Percentiles rank a stretch among this genome's conserved stretches.
phyloP scores from a whole-genome alignment of 2,888 invertebrate genomes.

The Dicyrtoma fusca region DNA sequence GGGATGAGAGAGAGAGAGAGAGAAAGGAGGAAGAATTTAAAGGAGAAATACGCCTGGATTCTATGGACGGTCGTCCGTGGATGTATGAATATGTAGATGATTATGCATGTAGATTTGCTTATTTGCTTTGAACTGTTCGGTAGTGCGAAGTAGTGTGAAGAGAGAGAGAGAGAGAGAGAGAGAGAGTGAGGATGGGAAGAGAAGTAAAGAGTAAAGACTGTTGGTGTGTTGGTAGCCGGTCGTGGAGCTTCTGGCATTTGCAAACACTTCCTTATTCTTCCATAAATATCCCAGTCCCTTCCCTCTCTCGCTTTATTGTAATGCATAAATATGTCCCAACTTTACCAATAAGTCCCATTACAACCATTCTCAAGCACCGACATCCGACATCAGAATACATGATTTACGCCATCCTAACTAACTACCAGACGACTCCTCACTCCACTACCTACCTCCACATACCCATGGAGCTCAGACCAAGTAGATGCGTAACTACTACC shows the following conservation, averaged over 20 bases:
- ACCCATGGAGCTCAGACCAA: too few relatives aligned
- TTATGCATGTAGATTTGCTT: too few relatives aligned
- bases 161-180: neutral
- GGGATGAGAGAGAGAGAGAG: conserved; percentile 7
- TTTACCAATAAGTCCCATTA: conserved; percentile 56
- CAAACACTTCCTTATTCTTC: conserved; percentile 47
- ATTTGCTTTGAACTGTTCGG: too few relatives aligned
- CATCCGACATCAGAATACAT: conserved; percentile 49
- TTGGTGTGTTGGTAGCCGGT: neutral
- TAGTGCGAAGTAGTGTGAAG: neutral
- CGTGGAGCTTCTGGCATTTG: conserved; percentile 18
- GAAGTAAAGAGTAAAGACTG: neutral
- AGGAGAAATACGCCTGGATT: too few relatives aligned
- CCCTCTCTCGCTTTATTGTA: conserved; percentile 40
- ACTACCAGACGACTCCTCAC: conserved; percentile 16
- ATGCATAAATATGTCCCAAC: conserved; percentile 55
- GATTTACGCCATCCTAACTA: conserved; percentile 47
- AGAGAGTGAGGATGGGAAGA: neutral
- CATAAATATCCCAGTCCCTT: conserved; percentile 52
- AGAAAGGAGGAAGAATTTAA: conserved; percentile 14
- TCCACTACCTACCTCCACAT: conserved; percentile 8
- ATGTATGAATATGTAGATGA: too few relatives aligned
- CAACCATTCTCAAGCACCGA: conserved; percentile 45
- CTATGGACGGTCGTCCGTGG: too few relatives aligned
- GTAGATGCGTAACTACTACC: too few relatives aligned